These are phyloP conservation scores for Acholoe squamosa DNA, from an alignment of 2,888 invertebrate genomes.

Conservation along the genomic window DNA sequence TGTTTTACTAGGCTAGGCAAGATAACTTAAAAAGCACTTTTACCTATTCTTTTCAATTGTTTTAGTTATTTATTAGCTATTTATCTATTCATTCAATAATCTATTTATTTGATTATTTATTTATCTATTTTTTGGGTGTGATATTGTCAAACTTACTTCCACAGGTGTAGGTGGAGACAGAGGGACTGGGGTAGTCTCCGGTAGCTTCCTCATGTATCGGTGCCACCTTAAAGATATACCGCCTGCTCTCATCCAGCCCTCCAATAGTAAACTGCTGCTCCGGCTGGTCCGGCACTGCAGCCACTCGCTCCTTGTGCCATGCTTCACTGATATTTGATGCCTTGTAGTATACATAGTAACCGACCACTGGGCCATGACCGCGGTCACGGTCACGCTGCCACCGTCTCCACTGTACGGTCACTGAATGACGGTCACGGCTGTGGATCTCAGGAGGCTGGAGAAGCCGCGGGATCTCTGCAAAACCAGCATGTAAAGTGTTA, in stretches of 20 bases:
- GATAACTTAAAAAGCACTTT: no score
- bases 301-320: constrained; percentile 28
- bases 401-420: constrained; percentile 67
- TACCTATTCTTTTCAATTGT: no score
- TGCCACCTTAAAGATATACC: constrained; percentile 68
- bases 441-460: constrained; percentile 62
- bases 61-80: no score
- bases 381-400: constrained; percentile 68
- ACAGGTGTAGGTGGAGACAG: constrained; percentile 67
- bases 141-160: constrained; percentile 70
- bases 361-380: constrained; percentile 69
- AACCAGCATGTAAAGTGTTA: neutral
- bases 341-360: constrained; percentile 69
- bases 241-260: constrained; percentile 45
- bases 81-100: no score
- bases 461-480: constrained; percentile 68
- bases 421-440: constrained; percentile 62
- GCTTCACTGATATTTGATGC: neutral
- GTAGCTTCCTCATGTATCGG: constrained; percentile 67
- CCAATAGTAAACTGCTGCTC: neutral
- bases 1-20: no score
- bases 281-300: neutral
- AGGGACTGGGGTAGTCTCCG: constrained; percentile 66
- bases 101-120: no score
- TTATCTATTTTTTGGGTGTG: no score